Conservation (phyloP, 2,888 invertebrate species). For the Parasteatoda lunata region DNA sequence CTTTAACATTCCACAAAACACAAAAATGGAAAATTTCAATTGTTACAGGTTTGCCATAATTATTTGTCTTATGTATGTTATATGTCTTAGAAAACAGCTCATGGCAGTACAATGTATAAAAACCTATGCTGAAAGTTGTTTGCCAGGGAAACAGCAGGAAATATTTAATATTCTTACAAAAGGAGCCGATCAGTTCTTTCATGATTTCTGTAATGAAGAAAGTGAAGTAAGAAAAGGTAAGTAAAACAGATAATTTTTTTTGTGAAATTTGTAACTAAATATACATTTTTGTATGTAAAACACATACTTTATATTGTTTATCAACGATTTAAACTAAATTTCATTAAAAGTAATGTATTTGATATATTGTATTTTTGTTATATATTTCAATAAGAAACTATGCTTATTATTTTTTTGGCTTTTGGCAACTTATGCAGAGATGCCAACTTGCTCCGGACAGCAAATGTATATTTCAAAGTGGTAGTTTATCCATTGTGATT, state of each 20-base stretch:
- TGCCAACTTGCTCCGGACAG: no score
- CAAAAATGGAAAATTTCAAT: no score
- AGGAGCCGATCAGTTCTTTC: conserved; percentile 39
- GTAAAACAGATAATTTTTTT: background rate
- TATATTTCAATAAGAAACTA: no score
- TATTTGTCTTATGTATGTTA: background rate
- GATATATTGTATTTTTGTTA: no score
- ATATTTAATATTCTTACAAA: conserved; percentile 24
- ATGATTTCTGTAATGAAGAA: conserved; percentile 39
- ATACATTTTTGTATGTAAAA: background rate
- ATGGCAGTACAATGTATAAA: conserved; percentile 40
- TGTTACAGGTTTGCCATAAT: no score
- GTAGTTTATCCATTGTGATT: no score
- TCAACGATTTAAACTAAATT: no score
- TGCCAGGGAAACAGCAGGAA: conserved; percentile 20
- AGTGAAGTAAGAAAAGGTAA: conserved; percentile 30
- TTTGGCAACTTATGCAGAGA: no score
- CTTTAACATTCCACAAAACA: no score
- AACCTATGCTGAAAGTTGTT: conserved; percentile 42
- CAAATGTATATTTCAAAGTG: no score
- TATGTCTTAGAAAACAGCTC: conserved; percentile 27
- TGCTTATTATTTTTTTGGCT: no score
- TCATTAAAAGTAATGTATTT: no score
- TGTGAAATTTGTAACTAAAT: background rate
- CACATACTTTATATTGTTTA: background rate